Conservation (phyloP, 2,797 vertebrate genomes). For the Masticophis lateralis region DNA sequence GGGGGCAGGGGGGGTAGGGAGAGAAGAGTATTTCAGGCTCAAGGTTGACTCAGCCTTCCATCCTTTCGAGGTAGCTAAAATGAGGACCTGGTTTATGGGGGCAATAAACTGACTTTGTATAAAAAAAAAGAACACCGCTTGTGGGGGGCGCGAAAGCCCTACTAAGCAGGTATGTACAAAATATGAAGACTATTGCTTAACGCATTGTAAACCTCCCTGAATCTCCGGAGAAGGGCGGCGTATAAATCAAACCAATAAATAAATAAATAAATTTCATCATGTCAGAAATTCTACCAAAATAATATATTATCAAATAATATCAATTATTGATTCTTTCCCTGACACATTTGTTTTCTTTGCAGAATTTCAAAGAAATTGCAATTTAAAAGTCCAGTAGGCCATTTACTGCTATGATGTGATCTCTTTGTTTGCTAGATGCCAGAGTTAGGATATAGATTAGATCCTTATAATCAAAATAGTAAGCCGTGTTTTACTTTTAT, state of each 20-base stretch:
- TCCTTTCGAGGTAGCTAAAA: no score
- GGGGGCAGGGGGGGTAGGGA: no score
- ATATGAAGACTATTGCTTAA: no score
- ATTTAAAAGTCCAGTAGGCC: background rate
- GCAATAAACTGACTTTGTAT: no score
- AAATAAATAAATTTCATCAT: background rate
- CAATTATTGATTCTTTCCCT: background rate
- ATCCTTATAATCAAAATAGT: background rate
- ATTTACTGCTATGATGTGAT: background rate
- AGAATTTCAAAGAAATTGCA: background rate
- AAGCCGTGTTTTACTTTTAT: background rate
- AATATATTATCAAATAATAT: constrained; percentile 16
- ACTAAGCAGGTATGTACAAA: no score
- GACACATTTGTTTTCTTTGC: background rate
- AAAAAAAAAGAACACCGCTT: no score
- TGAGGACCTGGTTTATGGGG: no score
- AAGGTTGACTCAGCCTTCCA: no score
- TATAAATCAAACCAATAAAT: no score
- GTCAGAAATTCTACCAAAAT: constrained; percentile 29
- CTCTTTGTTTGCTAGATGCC: background rate
- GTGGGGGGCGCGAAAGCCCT: no score
- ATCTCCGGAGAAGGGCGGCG: no score
- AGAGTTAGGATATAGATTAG: background rate
- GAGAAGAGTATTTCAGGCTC: background rate
- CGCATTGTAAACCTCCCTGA: no score